Evolutionary conservation across 2,888 invertebrate species (phyloP).

Genomic region (Imbricaverruca yamaguchii): DNA sequence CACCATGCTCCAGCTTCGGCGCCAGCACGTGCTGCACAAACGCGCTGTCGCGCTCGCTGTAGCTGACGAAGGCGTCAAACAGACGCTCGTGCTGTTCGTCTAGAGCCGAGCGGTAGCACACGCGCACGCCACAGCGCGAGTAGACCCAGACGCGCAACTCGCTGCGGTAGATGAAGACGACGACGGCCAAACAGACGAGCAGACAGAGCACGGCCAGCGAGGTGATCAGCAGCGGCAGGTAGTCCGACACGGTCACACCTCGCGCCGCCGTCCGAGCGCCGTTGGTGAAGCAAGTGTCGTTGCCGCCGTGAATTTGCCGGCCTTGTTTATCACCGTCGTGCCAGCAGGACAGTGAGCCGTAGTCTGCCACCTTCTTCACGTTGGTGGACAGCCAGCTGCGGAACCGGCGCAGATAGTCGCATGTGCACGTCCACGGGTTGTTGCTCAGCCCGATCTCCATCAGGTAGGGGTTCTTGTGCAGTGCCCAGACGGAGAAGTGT

Average conservation of each 20-base stretch:
- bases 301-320: conserved; percentile 46
- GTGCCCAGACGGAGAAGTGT: conserved; percentile 62
- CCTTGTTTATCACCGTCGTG: conserved; percentile 30
- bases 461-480: conserved; percentile 51
- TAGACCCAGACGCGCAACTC: conserved; percentile 75
- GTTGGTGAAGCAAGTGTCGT: conserved; percentile 45
- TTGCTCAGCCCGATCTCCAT: conserved; percentile 58
- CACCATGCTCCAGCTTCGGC: conserved; percentile 66
- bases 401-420: conserved; percentile 76
- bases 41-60: conserved; percentile 78
- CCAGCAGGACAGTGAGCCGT: conserved; percentile 54
- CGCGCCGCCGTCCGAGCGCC: conserved; percentile 34
- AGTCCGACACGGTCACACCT: conserved; percentile 55
- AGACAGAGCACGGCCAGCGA: conserved; percentile 61
- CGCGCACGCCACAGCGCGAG: conserved; percentile 67
- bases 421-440: conserved; percentile 85
- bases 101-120: conserved; percentile 70
- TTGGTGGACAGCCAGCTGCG: conserved; percentile 68
- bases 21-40: conserved; percentile 78
- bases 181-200: conserved; percentile 56
- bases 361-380: conserved; percentile 55
- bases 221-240: conserved; percentile 62
- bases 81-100: conserved; percentile 61
- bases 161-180: conserved; percentile 67
- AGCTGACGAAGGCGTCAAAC: conserved; percentile 85